These are phyloP conservation scores for Phylloscopus whistleri DNA, from an alignment of 2,113 vertebrate species.

Conservation along the genomic window DNA sequence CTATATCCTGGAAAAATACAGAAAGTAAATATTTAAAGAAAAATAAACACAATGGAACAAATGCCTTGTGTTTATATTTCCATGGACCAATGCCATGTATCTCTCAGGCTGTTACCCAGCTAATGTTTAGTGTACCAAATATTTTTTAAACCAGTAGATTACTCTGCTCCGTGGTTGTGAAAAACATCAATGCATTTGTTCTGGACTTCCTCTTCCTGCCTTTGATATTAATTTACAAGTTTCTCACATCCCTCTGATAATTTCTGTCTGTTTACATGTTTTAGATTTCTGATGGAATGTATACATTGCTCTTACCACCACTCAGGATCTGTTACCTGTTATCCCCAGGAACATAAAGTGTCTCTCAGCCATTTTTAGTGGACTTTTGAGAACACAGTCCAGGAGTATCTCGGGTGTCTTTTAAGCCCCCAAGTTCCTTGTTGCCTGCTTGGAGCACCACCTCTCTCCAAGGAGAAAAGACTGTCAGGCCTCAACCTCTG, in stretches of 20 bases:
- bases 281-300: conserved; percentile 63
- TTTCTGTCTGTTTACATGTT: conserved; percentile 68
- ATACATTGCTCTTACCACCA: not conserved
- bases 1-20: conserved; percentile 59
- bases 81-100: conserved; percentile 52
- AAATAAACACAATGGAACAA: conserved; percentile 65
- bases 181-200: conserved; percentile 52
- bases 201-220: conserved; percentile 61
- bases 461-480: not conserved
- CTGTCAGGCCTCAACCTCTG: not conserved
- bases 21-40: conserved; percentile 75
- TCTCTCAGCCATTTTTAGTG: not conserved
- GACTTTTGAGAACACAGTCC: not conserved
- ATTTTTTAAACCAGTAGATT: conserved; percentile 56
- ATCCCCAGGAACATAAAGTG: not conserved
- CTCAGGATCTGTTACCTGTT: conserved; percentile 17
- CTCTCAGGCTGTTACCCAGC: conserved; percentile 37
- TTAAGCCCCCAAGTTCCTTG: not conserved
- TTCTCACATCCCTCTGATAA: conserved; percentile 59
- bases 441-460: not conserved
- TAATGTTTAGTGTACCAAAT: conserved; percentile 44
- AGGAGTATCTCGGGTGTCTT: not conserved
- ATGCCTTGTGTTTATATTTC: conserved; percentile 65
- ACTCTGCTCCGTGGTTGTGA: conserved; percentile 37
- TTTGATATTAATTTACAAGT: conserved; percentile 71